Conservation (phyloP, 2,113 vertebrate species). For the Morphnarchus princeps region DNA sequence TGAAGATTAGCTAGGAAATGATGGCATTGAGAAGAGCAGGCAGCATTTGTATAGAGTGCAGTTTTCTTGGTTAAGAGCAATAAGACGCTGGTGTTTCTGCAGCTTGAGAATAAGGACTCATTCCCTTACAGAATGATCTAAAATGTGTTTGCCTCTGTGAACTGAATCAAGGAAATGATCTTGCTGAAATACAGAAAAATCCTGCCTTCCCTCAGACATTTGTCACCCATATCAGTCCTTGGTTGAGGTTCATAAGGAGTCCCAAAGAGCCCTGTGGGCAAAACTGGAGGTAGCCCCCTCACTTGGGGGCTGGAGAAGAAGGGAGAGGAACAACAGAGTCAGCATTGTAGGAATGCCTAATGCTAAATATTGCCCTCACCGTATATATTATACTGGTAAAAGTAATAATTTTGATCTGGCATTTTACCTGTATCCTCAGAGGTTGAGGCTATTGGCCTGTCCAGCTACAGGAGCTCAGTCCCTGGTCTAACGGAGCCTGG, state of each 20-base stretch:
- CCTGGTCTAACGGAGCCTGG: not conserved
- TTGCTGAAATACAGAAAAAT: not conserved
- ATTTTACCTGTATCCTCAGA: not conserved
- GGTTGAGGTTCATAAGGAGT: not conserved
- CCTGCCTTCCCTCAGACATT: not conserved
- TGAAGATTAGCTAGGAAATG: not conserved
- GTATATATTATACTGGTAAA: not conserved
- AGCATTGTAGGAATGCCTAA: not conserved
- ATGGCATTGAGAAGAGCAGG: not conserved
- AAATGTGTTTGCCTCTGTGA: not conserved
- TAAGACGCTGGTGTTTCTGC: not conserved
- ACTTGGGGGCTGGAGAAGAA: not conserved
- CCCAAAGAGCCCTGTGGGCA: not conserved
- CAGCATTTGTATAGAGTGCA: fast-evolving
- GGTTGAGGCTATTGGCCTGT: fast-evolving
- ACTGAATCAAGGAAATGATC: not conserved
- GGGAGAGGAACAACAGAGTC: not conserved
- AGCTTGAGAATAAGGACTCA: not conserved
- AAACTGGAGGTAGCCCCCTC: not conserved
- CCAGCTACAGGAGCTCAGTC: fast-evolving
- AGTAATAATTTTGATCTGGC: not conserved
- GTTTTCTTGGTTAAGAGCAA: not conserved
- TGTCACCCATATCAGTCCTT: not conserved
- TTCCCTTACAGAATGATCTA: not conserved
- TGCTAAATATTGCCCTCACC: not conserved